A percentile compares a stretch with the other conserved stretches of the same genome.
phyloP scores from a whole-genome alignment of 2,888 invertebrate genomes.

The Thera britannica region DNA sequence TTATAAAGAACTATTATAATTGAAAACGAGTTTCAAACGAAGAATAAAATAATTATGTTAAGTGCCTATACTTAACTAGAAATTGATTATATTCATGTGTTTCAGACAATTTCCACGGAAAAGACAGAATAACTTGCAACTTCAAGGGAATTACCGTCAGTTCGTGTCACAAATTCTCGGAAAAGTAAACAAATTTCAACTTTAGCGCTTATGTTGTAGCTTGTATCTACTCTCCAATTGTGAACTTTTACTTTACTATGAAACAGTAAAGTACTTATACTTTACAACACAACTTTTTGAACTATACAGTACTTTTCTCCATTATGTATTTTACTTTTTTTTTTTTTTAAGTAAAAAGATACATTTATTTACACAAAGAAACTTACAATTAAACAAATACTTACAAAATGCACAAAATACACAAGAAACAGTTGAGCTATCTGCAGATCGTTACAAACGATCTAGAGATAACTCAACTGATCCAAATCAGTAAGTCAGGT shows the following conservation, averaged over 20 bases:
- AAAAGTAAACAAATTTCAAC: slow-evolving; percentile 17
- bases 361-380: too few relatives aligned
- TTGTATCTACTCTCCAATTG: not conserved
- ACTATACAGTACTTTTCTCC: not conserved
- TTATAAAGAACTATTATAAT: too few relatives aligned
- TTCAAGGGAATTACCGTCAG: slow-evolving; percentile 16
- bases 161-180: slow-evolving; percentile 12
- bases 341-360: too few relatives aligned
- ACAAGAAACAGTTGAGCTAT: too few relatives aligned
- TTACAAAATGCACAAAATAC: too few relatives aligned
- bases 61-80: too few relatives aligned
- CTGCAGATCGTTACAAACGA: too few relatives aligned
- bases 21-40: too few relatives aligned
- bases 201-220: slow-evolving; percentile 10
- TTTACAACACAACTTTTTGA: not conserved
- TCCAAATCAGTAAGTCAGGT: too few relatives aligned
- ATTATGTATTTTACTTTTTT: not conserved
- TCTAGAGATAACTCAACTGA: too few relatives aligned
- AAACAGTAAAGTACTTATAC: not conserved
- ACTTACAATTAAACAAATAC: too few relatives aligned
- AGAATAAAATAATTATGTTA: too few relatives aligned
- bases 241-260: slow-evolving; percentile 1
- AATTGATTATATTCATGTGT: not conserved
- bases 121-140: slow-evolving; percentile 5
- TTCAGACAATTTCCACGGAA: slow-evolving; percentile 7